These are phyloP conservation scores for Chaetophractus vellerosus DNA, from an alignment of 2,797 vertebrate species.

Conservation along the genomic window DNA sequence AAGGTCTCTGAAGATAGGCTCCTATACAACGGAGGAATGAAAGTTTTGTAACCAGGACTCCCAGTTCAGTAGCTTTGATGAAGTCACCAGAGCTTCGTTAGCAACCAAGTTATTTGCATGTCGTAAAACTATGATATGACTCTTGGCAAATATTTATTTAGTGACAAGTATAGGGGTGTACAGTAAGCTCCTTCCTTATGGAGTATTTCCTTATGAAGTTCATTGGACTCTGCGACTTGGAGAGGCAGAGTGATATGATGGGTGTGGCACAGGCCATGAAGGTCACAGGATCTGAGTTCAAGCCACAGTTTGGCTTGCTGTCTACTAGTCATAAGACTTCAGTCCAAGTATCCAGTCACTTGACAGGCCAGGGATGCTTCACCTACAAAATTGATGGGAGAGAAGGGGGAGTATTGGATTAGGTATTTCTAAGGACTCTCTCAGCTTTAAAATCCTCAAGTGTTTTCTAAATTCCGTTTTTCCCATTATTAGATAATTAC, in stretches of 20 bases:
- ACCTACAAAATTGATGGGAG: not conserved
- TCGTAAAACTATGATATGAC: constrained; percentile 72
- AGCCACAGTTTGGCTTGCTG: not conserved
- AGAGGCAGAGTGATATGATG: not conserved
- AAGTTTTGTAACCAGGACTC: not conserved
- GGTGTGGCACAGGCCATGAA: constrained; percentile 60
- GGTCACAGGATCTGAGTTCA: constrained; percentile 46
- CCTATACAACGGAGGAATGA: not conserved
- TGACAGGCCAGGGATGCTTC: not conserved
- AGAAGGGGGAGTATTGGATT: not conserved
- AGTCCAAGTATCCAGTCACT: not conserved
- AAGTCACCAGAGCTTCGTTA: constrained; percentile 63
- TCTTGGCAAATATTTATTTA: constrained; percentile 79
- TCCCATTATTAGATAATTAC: not conserved
- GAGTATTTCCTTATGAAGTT: constrained; percentile 76
- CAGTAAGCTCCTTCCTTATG: constrained; percentile 30
- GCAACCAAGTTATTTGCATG: constrained; percentile 53
- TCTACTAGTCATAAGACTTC: not conserved
- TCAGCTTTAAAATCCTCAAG: not conserved
- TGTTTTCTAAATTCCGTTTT: constrained; percentile 61
- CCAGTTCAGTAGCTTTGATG: not conserved
- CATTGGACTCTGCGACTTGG: not conserved
- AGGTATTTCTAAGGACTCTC: constrained; percentile 26
- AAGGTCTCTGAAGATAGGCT: not conserved
- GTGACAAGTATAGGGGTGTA: constrained; percentile 58